Conservation (phyloP, 2,797 vertebrate genomes). For the Darevskia nairensis region DNA sequence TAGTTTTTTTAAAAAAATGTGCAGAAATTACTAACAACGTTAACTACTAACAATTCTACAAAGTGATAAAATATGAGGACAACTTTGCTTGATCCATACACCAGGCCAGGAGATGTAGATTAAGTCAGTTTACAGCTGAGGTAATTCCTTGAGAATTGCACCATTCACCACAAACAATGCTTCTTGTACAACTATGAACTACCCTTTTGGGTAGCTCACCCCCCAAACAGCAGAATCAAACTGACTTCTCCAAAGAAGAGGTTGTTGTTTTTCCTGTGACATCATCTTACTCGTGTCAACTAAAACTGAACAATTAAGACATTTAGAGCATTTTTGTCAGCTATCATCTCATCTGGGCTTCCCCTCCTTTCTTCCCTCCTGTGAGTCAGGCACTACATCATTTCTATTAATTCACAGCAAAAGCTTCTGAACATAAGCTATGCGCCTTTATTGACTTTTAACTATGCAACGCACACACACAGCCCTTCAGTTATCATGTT, state of each 20-base stretch:
- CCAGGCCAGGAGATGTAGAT: too few relatives aligned
- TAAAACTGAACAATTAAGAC: conserved; percentile 8
- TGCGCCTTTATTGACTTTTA: not conserved
- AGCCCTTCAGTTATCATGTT: not conserved
- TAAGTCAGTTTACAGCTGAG: too few relatives aligned
- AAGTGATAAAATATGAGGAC: too few relatives aligned
- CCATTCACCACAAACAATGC: too few relatives aligned
- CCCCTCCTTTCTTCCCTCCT: too few relatives aligned
- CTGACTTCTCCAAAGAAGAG: not conserved
- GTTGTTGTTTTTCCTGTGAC: not conserved
- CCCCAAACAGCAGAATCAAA: not conserved
- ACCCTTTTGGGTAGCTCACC: not conserved
- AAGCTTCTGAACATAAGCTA: not conserved
- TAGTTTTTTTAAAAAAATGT: not conserved
- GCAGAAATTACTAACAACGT: too few relatives aligned
- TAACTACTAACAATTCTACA: not conserved
- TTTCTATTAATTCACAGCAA: not conserved
- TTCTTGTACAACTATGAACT: not conserved
- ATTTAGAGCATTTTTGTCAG: not conserved
- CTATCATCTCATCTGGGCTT: not conserved
- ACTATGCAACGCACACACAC: not conserved
- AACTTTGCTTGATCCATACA: too few relatives aligned
- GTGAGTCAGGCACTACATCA: not conserved
- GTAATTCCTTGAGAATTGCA: not conserved
- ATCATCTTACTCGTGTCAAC: not conserved